Evolutionary conservation across 2,888 invertebrate species (phyloP).

Genomic region (Alviniconcha strummeri): DNA sequence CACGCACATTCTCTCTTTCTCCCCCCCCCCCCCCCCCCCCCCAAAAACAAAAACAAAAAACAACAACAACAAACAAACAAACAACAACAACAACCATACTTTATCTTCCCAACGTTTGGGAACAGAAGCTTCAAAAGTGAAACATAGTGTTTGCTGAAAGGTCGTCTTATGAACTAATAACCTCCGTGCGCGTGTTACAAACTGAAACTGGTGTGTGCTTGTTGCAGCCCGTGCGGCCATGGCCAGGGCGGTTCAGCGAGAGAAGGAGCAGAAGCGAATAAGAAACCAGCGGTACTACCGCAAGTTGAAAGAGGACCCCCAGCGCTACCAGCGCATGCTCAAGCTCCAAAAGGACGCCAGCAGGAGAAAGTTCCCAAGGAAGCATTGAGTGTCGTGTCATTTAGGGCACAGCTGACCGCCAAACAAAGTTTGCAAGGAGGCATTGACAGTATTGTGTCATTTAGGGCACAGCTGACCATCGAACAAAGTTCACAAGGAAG

Average conservation of each 20-base stretch:
- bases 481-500: background rate
- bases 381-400: background rate
- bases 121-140: too few species aligned
- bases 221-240: background rate
- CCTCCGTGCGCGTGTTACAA: background rate
- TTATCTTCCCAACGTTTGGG: background rate
- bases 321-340: constrained; percentile 13
- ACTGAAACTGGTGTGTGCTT: background rate
- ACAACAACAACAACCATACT: too few species aligned
- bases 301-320: constrained; percentile 7
- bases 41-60: too few species aligned
- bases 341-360: background rate
- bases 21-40: too few species aligned
- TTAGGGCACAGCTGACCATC: background rate
- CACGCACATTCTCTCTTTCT: too few species aligned
- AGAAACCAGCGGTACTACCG: constrained; percentile 12
- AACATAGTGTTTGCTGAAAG: too few species aligned
- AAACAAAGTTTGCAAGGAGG: background rate
- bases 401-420: background rate
- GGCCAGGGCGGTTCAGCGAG: background rate
- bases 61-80: background rate
- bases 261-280: background rate
- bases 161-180: background rate
- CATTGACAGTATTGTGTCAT: background rate
- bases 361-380: background rate